phyloP scores from a whole-genome alignment of 2,888 invertebrate species.

The Drosophila austrosaltans region DNA sequence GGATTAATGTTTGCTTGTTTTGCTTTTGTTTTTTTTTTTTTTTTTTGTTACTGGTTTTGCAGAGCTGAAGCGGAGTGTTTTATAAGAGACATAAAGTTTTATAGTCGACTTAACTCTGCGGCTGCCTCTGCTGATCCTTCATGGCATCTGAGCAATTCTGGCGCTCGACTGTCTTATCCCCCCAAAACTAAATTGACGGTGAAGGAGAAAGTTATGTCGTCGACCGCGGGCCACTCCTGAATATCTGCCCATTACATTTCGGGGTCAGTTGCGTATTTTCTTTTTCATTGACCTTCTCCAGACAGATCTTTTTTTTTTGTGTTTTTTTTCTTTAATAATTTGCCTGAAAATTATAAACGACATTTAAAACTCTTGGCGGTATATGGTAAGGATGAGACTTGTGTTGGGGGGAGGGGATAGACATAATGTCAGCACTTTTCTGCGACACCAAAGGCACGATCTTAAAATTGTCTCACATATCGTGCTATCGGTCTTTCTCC shows the following conservation, averaged over 20 bases:
- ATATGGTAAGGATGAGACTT: not conserved
- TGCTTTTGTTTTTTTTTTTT: not conserved
- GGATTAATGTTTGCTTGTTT: not conserved
- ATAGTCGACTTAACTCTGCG: slow-evolving; percentile 59
- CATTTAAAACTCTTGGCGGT: slow-evolving; percentile 18
- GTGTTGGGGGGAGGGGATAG: slow-evolving; percentile 6
- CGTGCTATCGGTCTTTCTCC: slow-evolving; percentile 53
- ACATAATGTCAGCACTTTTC: slow-evolving; percentile 56
- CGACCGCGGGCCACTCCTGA: slow-evolving; percentile 18
- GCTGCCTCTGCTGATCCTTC: slow-evolving; percentile 56
- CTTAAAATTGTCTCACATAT: slow-evolving; percentile 72
- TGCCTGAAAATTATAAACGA: slow-evolving; percentile 57
- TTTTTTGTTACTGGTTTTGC: slow-evolving; percentile 32
- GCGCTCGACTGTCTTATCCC: slow-evolving; percentile 10
- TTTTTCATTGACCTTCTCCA: slow-evolving; percentile 55
- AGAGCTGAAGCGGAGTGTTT: slow-evolving; percentile 55
- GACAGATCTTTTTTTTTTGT: slow-evolving; percentile 40
- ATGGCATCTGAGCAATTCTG: slow-evolving; percentile 37
- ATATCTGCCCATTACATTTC: slow-evolving; percentile 39
- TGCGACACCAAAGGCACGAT: slow-evolving; percentile 67
- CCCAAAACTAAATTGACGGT: slow-evolving; percentile 6
- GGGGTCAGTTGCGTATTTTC: slow-evolving; percentile 56
- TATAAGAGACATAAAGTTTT: slow-evolving; percentile 74
- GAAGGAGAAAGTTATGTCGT: slow-evolving; percentile 71
- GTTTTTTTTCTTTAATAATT: slow-evolving; percentile 56